Evolutionary conservation across 2,113 vertebrate species (phyloP), one percentile per base, ranked within the genome.

Genomic region (Steatornis caripensis): DNA sequence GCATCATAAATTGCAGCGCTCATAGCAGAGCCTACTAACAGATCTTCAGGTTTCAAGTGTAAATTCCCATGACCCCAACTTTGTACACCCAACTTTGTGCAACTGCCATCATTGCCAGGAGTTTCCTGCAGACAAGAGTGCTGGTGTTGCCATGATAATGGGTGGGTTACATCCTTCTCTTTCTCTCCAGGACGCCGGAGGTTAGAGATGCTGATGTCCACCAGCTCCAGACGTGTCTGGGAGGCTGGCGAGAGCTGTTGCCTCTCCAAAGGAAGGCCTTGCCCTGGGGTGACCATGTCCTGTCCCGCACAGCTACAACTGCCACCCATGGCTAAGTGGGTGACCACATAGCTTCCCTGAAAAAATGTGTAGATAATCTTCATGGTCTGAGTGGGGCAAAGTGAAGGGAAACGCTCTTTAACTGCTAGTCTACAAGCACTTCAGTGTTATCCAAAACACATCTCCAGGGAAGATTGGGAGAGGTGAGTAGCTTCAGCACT

Each of bases 261-360:
- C 14, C 7, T 46, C 32, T 65, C 21, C n/a, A 45, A 79, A 43
- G 41, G 41, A 48, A 82, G 5, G 7, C 14, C 14, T 10, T 51
- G 16, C 27, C 24, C 27, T 3, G 3, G 3, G 18, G 7, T 0
- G 4, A 69, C 17, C 21, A 41, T 1, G 2, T 70, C 9, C 15
- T 5, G 23, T 55, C 27, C 13, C 3, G 2, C 12, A 23, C 0
- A 0, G 18, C n/a, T 60, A 41, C 30, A 62, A 37, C 34, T 85
- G 30, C 14, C 30, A 66, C 32, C 20, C 15, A 20, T 6, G 23
- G 29, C 37, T 77, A 49, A 62, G 14, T 6, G 12, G 21, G 27
- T 62, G 20, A 68, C 8, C 22, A 51, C 22, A 36, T 15, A 41
- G 21, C 12, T 78, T 64, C 30, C 39, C 24, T 43, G 57, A 68